Evolutionary conservation across 1,140 invertebrate species (phyloP).

Genomic region (Lasioglossum baleicum): DNA sequence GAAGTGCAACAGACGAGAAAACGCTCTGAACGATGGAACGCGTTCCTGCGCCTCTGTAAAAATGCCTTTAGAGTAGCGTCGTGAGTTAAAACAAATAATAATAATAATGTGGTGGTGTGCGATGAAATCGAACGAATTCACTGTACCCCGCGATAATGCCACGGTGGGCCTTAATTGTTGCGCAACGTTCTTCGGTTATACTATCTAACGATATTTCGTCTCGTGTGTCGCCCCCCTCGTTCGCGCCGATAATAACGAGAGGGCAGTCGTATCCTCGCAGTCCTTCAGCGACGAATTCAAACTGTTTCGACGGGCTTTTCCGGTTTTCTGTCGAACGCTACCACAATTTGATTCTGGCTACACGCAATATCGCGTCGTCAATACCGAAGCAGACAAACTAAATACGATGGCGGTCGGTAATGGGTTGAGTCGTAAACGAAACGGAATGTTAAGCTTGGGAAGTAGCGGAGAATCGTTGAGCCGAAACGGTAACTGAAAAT

Average conservation of each 20-base stretch:
- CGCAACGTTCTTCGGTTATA: constrained; percentile 41
- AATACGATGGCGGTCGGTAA: too few species aligned
- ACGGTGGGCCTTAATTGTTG: constrained; percentile 56
- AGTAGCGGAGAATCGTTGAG: too few species aligned
- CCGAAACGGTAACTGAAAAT: too few species aligned
- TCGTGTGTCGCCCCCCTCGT: neutral
- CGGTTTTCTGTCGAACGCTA: too few species aligned
- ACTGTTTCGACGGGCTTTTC: too few species aligned
- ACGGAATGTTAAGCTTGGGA: too few species aligned
- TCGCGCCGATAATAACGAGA: neutral
- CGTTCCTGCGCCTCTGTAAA: constrained; percentile 16
- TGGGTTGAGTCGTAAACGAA: too few species aligned
- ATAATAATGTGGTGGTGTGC: constrained; percentile 7
- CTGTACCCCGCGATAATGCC: constrained; percentile 43
- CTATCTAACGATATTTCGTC: constrained; percentile 26
- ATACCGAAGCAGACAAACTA: too few species aligned
- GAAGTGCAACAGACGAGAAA: neutral
- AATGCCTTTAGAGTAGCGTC: constrained; percentile 36
- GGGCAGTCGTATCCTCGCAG: neutral
- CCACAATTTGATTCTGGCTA: too few species aligned
- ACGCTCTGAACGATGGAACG: neutral
- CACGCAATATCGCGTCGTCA: too few species aligned
- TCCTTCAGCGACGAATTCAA: neutral
- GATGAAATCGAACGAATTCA: constrained; percentile 27
- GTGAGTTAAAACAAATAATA: constrained; percentile 15